Evolutionary conservation across 2,797 vertebrate species (phyloP), one percentile per base, ranked within the genome.

Genomic region (Merluccius polli): DNA sequence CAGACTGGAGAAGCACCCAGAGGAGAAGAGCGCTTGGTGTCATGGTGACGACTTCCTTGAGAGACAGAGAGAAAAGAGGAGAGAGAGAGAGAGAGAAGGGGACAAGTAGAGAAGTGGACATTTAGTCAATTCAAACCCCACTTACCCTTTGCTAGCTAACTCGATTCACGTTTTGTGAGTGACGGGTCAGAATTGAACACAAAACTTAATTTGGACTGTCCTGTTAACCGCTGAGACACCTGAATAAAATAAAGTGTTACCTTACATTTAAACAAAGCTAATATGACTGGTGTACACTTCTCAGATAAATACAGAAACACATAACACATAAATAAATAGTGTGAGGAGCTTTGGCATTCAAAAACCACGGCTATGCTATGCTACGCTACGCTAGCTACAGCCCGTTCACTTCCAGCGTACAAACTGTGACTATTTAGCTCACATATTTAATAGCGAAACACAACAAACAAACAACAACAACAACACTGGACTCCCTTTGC

Each of bases 21-120:
- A 70, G 52, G n/a, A 63, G 52, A 63, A 63, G 52, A 63, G 52
- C n/a, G n/a, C 52, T 63, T 27, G 52, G 52, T 63, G 52, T 63
- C 52, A 63, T 63, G 52, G 52, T n/a, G n/a, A 63, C n/a, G 52
- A 2, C 52, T 63, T n/a, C 52, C 52, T n/a, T 63, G 52, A 63
- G 52, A 63, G 52, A 63, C 6, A 52, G 44, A 52, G 12, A 52
- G 16, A 52, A 4, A 52, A 18, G 8, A 1, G 11, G 36, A 38
- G 36, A 38, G 4, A 38, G 36, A 38, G 36, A 38, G 5, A 6
- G 36, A 38, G 5, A 38, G 36, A 38, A 8, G 8, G 4, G 11
- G 36, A 38, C n/a, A n/a, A 44, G 41, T n/a, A 52, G 16, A 52
- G 16, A 52, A 27, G 21, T 11, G 52, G 52, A 63, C 52, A 63